These are phyloP conservation scores for Drosophila punjabiensis DNA, from an alignment of 1,140 invertebrate species.

Conservation along the genomic window DNA sequence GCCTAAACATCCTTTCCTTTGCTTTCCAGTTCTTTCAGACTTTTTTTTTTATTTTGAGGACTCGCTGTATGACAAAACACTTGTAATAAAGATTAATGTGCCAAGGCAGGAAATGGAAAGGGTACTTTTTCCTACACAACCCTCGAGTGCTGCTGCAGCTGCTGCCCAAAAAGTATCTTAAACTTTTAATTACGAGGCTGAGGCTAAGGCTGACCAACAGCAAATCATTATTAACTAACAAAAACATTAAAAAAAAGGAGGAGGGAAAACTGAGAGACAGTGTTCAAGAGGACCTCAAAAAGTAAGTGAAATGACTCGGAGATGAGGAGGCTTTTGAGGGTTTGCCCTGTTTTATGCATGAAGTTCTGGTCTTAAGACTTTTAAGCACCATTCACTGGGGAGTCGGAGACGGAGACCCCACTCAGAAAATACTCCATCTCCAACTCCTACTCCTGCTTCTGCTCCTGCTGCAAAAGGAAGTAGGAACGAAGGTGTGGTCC, in stretches of 20 bases:
- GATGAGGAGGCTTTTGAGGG: slow-evolving; percentile 28
- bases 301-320: slow-evolving; percentile 48
- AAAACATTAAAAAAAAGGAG: slow-evolving; percentile 32
- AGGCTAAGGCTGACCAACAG: slow-evolving; percentile 54
- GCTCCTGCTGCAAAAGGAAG: neutral
- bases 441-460: neutral
- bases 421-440: slow-evolving; percentile 14
- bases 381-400: slow-evolving; percentile 54
- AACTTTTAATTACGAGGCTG: slow-evolving; percentile 78
- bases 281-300: slow-evolving; percentile 13
- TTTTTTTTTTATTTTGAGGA: neutral
- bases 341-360: slow-evolving; percentile 41
- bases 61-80: slow-evolving; percentile 76
- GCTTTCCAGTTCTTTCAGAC: slow-evolving; percentile 3
- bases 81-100: slow-evolving; percentile 83
- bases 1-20: slow-evolving; percentile 37
- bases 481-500: neutral
- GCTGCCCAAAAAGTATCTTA: slow-evolving; percentile 75
- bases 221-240: slow-evolving; percentile 80
- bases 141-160: slow-evolving; percentile 53
- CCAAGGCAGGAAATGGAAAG: neutral
- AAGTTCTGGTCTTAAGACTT: slow-evolving; percentile 48
- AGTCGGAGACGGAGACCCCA: slow-evolving; percentile 11
- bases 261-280: neutral
- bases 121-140: slow-evolving; percentile 68